Percentiles rank a stretch among this genome's conserved stretches.
phyloP scores from a whole-genome alignment of 2,888 invertebrate genomes.

The Diadegma fenestrale region DNA sequence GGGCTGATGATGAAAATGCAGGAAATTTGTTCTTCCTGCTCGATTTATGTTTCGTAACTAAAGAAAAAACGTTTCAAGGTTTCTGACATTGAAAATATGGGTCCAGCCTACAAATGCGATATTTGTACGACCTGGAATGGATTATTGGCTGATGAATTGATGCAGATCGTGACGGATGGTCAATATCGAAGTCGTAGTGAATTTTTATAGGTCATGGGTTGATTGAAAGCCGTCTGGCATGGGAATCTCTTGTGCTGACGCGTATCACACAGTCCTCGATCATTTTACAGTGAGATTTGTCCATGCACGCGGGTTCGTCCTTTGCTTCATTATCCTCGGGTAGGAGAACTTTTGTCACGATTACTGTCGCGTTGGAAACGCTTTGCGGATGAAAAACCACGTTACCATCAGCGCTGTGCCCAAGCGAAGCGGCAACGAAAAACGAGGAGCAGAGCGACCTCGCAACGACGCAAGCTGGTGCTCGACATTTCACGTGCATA shows the following conservation, averaged over 20 bases:
- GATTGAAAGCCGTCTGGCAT: constrained; percentile 38
- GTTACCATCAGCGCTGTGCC: constrained; percentile 16
- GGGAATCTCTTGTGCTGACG: constrained; percentile 6
- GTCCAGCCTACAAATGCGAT: background rate
- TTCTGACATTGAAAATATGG: background rate
- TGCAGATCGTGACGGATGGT: constrained; percentile 25
- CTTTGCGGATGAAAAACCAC: constrained; percentile 49
- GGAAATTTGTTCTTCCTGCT: background rate
- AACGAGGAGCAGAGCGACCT: background rate
- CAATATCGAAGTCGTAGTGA: constrained; percentile 3
- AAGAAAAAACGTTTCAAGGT: background rate
- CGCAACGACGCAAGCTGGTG: background rate
- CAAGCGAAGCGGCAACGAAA: background rate
- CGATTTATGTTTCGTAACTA: background rate
- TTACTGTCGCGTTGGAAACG: constrained; percentile 39
- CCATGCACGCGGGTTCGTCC: constrained; percentile 1
- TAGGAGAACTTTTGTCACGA: constrained; percentile 32
- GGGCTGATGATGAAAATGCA: background rate
- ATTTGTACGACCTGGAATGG: background rate
- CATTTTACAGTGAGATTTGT: constrained; percentile 27
- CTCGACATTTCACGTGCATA: background rate
- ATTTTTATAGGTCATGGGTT: constrained; percentile 34
- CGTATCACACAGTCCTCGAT: constrained; percentile 53
- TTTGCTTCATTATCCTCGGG: background rate
- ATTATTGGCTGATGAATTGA: constrained; percentile 3